Evolutionary conservation across 30 jellyfish, hydroid and myxozoan species (phyloP).

Genomic region (Calvadosia cruxmelitensis): DNA sequence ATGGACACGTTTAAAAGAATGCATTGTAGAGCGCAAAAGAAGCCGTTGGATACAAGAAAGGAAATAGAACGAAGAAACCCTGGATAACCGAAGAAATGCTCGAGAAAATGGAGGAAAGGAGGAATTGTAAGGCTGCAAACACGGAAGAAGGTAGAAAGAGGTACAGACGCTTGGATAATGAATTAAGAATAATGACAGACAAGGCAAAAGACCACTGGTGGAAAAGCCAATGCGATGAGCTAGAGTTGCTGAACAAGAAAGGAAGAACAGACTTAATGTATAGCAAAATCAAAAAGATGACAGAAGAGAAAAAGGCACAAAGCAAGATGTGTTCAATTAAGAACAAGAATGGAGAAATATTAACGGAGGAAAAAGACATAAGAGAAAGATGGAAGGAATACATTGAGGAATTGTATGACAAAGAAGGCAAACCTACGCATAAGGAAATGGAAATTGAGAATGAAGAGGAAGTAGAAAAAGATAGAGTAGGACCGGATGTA

Average conservation of each 20-base stretch:
- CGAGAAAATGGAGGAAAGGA: constrained; percentile 11
- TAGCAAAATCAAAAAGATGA: constrained; percentile 22
- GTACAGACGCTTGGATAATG: constrained; percentile 2
- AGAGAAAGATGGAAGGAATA: constrained; percentile 44
- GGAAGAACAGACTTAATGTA: constrained; percentile 7
- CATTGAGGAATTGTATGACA: constrained; percentile 17
- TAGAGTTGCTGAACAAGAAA: constrained; percentile 4
- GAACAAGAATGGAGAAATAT: constrained; percentile 13
- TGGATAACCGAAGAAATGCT: constrained; percentile 24
- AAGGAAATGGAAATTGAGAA: too few relatives aligned
- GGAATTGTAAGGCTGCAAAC: constrained; percentile 1
- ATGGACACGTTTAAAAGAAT: neutral
- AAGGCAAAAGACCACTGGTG: constrained; percentile 24
- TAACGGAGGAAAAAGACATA: constrained; percentile 26
- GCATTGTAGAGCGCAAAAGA: constrained; percentile 4
- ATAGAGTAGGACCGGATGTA: constrained; percentile 6
- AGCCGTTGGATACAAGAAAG: constrained; percentile 3
- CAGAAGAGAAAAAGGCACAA: constrained; percentile 10
- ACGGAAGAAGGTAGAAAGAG: constrained; percentile 7
- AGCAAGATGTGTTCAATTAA: too few relatives aligned
- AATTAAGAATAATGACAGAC: constrained; percentile 7
- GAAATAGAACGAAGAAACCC: constrained; percentile 14
- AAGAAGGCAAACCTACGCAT: constrained; percentile 29
- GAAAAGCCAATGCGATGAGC: constrained; percentile 18
- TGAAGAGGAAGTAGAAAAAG: neutral